Evolutionary conservation across 2,888 invertebrate genomes (phyloP).

Genomic region (Leucania comma): DNA sequence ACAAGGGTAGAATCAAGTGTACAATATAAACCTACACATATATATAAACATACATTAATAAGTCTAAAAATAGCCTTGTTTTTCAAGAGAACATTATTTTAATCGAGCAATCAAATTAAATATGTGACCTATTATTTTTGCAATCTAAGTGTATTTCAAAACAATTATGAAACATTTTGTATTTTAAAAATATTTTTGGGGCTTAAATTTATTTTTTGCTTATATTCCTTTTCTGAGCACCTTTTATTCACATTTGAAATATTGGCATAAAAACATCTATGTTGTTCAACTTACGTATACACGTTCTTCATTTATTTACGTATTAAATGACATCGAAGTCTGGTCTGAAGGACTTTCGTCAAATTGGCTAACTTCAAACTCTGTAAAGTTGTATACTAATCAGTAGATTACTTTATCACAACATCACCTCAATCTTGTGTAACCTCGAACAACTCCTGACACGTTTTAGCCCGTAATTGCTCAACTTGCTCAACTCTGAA

Average conservation of each 20-base stretch:
- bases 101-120: no score
- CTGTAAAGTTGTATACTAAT: conserved; percentile 25
- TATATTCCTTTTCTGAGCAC: neutral
- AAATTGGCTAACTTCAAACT: conserved; percentile 28
- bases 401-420: conserved; percentile 38
- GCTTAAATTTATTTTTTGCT: neutral
- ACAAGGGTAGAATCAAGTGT: no score
- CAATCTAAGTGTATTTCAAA: neutral
- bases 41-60: no score
- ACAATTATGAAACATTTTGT: neutral
- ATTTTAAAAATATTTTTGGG: neutral
- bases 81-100: no score
- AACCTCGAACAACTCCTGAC: conserved; percentile 37
- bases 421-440: conserved; percentile 32
- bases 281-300: neutral
- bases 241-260: neutral
- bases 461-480: conserved; percentile 49
- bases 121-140: no score
- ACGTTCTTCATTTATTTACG: neutral
- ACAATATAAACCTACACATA: no score
- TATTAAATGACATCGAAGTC: neutral
- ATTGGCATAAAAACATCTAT: neutral
- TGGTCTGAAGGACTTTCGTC: neutral
- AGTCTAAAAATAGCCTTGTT: no score
- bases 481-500: conserved; percentile 53